These are phyloP conservation scores for Nematostella vectensis DNA, from an alignment of 92 coral and sea anemone species.

Conservation along the genomic window DNA sequence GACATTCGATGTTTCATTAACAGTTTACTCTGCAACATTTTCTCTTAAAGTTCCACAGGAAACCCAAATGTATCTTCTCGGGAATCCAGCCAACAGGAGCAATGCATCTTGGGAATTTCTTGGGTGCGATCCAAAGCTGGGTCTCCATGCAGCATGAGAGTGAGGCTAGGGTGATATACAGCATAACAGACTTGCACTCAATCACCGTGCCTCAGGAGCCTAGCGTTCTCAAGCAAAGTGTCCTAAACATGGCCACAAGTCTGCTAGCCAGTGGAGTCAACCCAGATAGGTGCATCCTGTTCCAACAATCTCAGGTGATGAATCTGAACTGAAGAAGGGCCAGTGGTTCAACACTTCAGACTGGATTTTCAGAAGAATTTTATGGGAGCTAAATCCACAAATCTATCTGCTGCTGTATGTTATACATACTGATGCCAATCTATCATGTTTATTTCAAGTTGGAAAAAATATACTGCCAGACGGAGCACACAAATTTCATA, in stretches of 20 bases:
- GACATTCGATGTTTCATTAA: too few species aligned
- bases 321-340: background rate
- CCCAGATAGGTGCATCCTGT: slow-evolving; percentile 60
- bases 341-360: background rate
- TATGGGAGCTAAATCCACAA: too few species aligned
- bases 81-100: slow-evolving; percentile 85
- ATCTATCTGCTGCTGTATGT: too few species aligned
- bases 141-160: slow-evolving; percentile 47
- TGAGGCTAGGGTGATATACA: slow-evolving; percentile 34
- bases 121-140: slow-evolving; percentile 74
- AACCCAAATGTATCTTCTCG: slow-evolving; percentile 40
- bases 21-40: too few species aligned
- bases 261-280: slow-evolving; percentile 77
- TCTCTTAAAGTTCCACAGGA: slow-evolving; percentile 22
- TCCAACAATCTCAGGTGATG: slow-evolving; percentile 72
- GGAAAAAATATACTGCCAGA: too few species aligned
- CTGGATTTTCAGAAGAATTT: too few species aligned
- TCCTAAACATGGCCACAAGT: slow-evolving; percentile 44
- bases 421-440: too few species aligned
- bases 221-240: slow-evolving; percentile 31
- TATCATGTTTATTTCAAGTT: too few species aligned
- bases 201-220: slow-evolving; percentile 62
- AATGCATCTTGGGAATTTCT: slow-evolving; percentile 80
- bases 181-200: slow-evolving; percentile 73
- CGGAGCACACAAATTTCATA: too few species aligned